Base-by-base conservation (phyloP, 2,888 invertebrate species). In the Athetis lepigone region DNA sequence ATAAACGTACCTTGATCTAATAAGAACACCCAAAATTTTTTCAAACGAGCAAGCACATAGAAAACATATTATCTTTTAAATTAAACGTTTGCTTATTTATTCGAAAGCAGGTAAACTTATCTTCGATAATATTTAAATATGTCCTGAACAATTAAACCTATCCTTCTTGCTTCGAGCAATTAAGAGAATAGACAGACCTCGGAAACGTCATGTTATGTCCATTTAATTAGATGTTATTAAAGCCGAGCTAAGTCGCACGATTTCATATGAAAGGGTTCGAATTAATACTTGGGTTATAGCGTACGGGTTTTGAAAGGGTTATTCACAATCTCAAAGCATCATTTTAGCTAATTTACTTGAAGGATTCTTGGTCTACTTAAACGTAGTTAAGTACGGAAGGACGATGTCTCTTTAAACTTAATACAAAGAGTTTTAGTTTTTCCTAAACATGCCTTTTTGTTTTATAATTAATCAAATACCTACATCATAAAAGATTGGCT, bases 11-110 rank as follows among this genome's bases (percentile, higher is more conserved):
- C 29, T 9, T 25, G 4, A 25, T 25, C 2, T 19, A 45, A 37
- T 19, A 37, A 18, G 29, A 62, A 23, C n/a, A 37, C n/a, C 13
- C n/a, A 19, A 16, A 36, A 57, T 49, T 23, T 9, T 27, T 36
- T 36, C 36, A 11, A 37, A 33, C n/a, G 39, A 47, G 21, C 13
- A n/a, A 63, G 4, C 18, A 2, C 23, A 37, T 29, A 37, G 21
- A 57, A 56, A 37, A 33, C 16, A 58, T 27, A 29, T 37, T 25
- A 43, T 9, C 19, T 25, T 21, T 18, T 29, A 59, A 9, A 59
- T 64, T 63, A 21, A 50, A 37, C 39, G 45, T 33, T 40, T 25
- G 25, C 21, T 50, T 59, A 66, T 65, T 66, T 39, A 58, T 66
- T 33, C 21, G 40, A 13, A 64, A 11, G 33, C n/a, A 27, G 49